Base-by-base conservation (phyloP, 2,113 vertebrate genomes). In the Oreocharis arfaki region DNA sequence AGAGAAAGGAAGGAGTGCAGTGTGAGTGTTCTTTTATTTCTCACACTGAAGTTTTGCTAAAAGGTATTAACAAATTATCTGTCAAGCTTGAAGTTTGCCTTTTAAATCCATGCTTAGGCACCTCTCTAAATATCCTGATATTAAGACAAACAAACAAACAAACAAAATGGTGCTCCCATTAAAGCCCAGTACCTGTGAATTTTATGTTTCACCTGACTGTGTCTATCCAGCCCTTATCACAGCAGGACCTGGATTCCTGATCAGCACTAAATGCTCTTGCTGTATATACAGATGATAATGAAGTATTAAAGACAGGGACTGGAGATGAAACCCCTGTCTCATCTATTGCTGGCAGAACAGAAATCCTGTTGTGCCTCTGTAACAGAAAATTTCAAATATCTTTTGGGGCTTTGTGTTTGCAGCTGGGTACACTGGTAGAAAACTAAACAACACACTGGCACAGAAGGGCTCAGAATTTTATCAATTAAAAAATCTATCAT, bases 81-180 rank as follows among this genome's bases (percentile, higher is more conserved):
- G 10, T 52, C 55, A 70, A 55, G 18, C 14, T 57, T 80, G 21
- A 73, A 41, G 33, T 86, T 22, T 71, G 22, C 18, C 13, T 75
- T 95, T 87, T 41, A 64, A 84, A 79, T 91, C 10, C 20, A 13
- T 52, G 41, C 60, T 75, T 68, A 44, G 12, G 6, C 2, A 16
- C 4, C 17, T 81, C 21, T 83, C 77, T 63, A 92, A 73, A 50
- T 28, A 74, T 10, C 5, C 6, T 74, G 37, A 33, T 50, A 59
- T 37, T 44, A 59, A 80, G 39, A 56, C 41, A 73, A 28, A 13
- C 13, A 23, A 15, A 12, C 33, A 82, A 24, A 15, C 7, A 49
- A 47, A 11, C 9, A 64, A 50, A 67, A 17, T 0, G 0, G 9
- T 28, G 4, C 3, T 82, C 19, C 27, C 8, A 27, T 69, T 59